Conservation (phyloP, 2,888 invertebrate species). For the Acleris laterana region DNA sequence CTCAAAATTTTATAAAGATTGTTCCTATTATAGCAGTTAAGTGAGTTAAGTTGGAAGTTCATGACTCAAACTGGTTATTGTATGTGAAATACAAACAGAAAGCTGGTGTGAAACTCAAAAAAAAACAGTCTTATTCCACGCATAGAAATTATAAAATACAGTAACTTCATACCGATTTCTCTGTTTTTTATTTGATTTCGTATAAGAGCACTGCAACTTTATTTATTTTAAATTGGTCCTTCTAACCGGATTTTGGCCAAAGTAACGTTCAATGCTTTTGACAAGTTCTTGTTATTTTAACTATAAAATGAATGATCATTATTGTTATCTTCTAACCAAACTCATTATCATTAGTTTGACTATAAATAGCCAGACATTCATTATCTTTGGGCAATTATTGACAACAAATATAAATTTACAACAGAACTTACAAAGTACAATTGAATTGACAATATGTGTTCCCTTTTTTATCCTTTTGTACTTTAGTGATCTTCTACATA, state of each 20-base stretch:
- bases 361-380: conserved; percentile 14
- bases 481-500: too few relatives aligned
- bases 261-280: neutral
- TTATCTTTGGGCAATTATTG: conserved; percentile 9
- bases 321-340: conserved; percentile 18
- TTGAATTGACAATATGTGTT: too few relatives aligned
- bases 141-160: too few relatives aligned
- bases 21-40: neutral
- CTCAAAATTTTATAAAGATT: conserved; percentile 3
- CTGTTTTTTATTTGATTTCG: neutral
- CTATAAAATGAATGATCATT: neutral
- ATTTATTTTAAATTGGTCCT: conserved; percentile 14
- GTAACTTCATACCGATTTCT: neutral
- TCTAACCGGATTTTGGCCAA: conserved; percentile 23
- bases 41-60: neutral
- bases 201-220: too few relatives aligned
- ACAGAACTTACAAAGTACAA: too few relatives aligned
- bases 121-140: neutral
- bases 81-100: neutral
- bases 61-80: conserved; percentile 8
- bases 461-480: too few relatives aligned
- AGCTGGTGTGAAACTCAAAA: neutral
- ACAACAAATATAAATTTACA: conserved; percentile 1
- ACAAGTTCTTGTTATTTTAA: neutral
- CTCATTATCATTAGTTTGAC: conserved; percentile 6